These are phyloP conservation scores for Ceriagrion tenellum DNA, from an alignment of 2,888 invertebrate species.

Conservation along the genomic window DNA sequence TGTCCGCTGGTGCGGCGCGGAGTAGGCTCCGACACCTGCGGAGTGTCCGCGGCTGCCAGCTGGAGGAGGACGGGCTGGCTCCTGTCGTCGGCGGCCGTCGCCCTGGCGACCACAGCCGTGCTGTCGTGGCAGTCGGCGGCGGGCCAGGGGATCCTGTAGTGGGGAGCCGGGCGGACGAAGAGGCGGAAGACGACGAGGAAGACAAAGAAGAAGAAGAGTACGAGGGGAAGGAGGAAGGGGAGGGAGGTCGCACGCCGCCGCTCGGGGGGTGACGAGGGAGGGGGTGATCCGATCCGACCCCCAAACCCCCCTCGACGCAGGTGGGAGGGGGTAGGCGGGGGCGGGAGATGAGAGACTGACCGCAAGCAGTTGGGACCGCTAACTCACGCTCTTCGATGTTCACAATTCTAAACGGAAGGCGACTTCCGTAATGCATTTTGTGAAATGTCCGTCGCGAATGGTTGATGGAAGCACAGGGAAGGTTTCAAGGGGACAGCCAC, in stretches of 20 bases:
- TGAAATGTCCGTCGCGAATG: constrained; percentile 9
- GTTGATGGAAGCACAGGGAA: background rate
- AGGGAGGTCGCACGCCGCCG: background rate
- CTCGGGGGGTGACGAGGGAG: background rate
- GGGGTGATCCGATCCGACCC: background rate
- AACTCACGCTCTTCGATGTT: constrained; percentile 25
- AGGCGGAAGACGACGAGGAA: background rate
- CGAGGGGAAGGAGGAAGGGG: background rate
- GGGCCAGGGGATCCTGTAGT: constrained; percentile 43
- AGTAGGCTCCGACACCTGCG: constrained; percentile 25
- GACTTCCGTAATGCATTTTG: constrained; percentile 2
- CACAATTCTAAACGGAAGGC: background rate
- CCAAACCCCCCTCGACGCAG: background rate
- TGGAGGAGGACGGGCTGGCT: background rate
- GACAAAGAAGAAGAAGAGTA: background rate
- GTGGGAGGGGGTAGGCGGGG: background rate
- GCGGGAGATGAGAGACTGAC: no score
- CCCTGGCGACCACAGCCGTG: background rate
- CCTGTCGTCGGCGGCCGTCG: background rate
- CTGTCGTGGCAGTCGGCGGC: constrained; percentile 34
- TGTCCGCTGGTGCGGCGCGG: background rate
- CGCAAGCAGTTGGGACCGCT: background rate
- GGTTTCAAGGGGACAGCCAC: background rate
- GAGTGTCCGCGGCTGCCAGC: constrained; percentile 5
- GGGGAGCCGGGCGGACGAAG: constrained; percentile 48